A percentile compares a stretch with the other conserved stretches of the same genome.
Conservation (phyloP, 2,113 vertebrate genomes). For the Gulo gulo region DNA sequence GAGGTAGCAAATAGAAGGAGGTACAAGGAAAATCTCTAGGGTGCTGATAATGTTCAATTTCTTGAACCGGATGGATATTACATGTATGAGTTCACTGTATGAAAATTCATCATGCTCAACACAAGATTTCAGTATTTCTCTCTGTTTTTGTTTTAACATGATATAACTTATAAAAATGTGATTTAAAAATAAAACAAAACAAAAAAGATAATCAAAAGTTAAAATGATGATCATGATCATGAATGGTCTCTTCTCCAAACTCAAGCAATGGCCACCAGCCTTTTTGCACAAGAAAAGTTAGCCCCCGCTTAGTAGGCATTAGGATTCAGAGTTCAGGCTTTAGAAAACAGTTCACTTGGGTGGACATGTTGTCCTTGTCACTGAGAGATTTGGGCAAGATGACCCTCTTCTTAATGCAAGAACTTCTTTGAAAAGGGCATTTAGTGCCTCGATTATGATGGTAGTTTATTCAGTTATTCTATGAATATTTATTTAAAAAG, state of each 20-base stretch:
- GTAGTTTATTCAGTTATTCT: background rate
- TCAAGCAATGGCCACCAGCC: background rate
- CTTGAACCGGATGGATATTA: background rate
- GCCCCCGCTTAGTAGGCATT: background rate
- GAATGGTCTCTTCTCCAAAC: background rate
- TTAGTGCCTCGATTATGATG: background rate
- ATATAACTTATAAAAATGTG: background rate
- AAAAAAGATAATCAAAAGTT: background rate
- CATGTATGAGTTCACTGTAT: background rate
- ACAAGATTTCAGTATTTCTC: background rate
- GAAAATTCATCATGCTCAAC: background rate
- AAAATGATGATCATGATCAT: background rate
- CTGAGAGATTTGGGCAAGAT: background rate
- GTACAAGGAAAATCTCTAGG: background rate
- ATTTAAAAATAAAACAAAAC: background rate
- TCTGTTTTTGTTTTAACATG: background rate
- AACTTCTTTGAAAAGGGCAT: conserved; percentile 1
- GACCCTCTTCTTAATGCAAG: background rate
- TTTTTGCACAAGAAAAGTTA: background rate
- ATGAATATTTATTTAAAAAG: background rate
- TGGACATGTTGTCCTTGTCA: background rate
- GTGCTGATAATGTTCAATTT: background rate
- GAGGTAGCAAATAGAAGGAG: background rate
- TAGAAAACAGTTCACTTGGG: background rate
- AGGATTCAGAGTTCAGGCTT: background rate